Base-by-base conservation (phyloP, 2,888 invertebrate species). In the Ophonus ardosiacus region DNA sequence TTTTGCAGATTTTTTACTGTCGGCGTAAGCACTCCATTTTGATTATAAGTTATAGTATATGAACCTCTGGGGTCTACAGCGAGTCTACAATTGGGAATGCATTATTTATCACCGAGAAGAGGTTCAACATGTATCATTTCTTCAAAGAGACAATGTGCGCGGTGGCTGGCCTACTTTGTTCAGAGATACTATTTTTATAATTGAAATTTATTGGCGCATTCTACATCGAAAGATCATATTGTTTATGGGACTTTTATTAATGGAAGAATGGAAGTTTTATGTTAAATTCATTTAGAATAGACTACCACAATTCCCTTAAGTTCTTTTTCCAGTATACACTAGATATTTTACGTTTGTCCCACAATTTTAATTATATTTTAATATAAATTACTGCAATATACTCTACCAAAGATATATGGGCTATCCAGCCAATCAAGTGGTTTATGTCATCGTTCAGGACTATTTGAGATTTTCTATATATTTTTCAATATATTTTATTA, bases 1-100 rank as follows among this genome's bases (percentile, higher is more conserved):
- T 83, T 76, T 83, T 61, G 59, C 83, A 71, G 74, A 74, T 83
- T 83, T 83, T 83, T 76, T 76, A 74, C 59, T 61, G 83, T 74
- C 15, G 18, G 31, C 59, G 74, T 76, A 76, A 76, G 83, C 83
- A 76, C 83, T 83, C 74, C 61, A 71, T 76, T 83, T 61, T 83
- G 83, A 83, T 83, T 83, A 74, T 74, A 71, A 74, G 74, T 74
- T 83, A 83, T 83, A 76, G 83, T 61, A 76, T 76, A 76, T 83
- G 38, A 40, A 24, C 5, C 74, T 43, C 18, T 59, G 31, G 57
- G 78, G 56, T 43, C 71, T 31, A 24, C 63, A 18, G 7, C 17
- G 71, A 15, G 40, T 43, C 57, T 24, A 57, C 78, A 78, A 78
- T 76, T 68, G 81, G 74, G 40, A 83, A 51, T 74, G 76, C 74